phyloP scores from a whole-genome alignment of 2,888 invertebrate genomes.

The Drosophila leonis region DNA sequence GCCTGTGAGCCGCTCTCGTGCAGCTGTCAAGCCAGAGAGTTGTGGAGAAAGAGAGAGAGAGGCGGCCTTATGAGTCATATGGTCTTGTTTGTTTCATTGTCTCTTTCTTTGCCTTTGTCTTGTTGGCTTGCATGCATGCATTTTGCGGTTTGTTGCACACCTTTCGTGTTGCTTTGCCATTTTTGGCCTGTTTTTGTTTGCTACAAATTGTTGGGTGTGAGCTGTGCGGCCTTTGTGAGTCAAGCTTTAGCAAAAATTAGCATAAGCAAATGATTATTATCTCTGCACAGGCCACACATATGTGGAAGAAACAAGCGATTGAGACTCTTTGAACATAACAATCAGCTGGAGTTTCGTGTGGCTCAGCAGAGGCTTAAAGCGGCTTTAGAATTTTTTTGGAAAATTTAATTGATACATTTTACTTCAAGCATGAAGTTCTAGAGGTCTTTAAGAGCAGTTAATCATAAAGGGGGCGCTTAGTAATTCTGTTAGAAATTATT shows the following conservation, averaged over 20 bases:
- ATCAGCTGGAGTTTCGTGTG: conserved; percentile 1
- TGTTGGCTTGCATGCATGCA: conserved; percentile 31
- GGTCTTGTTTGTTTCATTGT: conserved; percentile 35
- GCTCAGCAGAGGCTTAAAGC: not conserved
- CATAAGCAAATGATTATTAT: conserved; percentile 67
- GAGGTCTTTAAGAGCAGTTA: not conserved
- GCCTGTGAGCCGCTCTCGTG: conserved; percentile 40
- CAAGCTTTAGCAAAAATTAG: conserved; percentile 54
- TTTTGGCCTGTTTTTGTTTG: conserved; percentile 27
- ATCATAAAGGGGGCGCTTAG: not conserved
- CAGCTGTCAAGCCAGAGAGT: conserved; percentile 31
- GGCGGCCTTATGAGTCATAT: conserved; percentile 43
- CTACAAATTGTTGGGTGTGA: conserved; percentile 45
- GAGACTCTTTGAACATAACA: not conserved
- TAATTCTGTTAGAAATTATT: not conserved
- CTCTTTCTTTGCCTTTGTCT: conserved; percentile 29
- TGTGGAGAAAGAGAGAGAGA: not conserved
- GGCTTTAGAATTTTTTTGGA: not conserved
- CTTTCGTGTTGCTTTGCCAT: conserved; percentile 38
- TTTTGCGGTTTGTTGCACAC: conserved; percentile 30
- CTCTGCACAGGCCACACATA: conserved; percentile 12
- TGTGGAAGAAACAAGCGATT: conserved; percentile 7
- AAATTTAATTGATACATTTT: conserved; percentile 1
- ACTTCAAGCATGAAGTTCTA: not conserved
- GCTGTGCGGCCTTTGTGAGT: conserved; percentile 45